A percentile compares a stretch with the other conserved stretches of the same genome.
phyloP scores from a whole-genome alignment of 2,797 vertebrate genomes.

The Synanceia verrucosa region DNA sequence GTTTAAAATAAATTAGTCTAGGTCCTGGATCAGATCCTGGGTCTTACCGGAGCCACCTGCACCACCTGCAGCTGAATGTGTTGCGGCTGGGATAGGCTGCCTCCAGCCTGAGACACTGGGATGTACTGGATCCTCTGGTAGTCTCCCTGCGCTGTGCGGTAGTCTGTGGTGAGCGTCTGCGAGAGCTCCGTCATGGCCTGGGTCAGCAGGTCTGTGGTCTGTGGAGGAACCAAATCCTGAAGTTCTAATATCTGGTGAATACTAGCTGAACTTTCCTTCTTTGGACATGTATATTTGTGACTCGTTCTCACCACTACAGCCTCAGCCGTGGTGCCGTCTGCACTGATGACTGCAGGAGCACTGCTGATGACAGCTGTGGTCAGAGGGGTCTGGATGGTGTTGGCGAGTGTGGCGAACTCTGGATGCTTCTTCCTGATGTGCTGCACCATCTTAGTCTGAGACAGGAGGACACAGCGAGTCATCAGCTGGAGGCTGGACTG shows the following conservation, averaged over 20 bases:
- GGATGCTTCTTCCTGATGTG: slow-evolving; percentile 99
- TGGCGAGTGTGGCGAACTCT: slow-evolving; percentile 89
- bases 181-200: slow-evolving; percentile 99
- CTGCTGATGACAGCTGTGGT: slow-evolving; percentile 90
- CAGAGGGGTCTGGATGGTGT: slow-evolving; percentile 86
- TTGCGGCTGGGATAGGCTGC: slow-evolving; percentile 88
- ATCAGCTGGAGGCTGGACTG: neutral
- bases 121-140: slow-evolving; percentile 98
- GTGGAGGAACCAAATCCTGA: slow-evolving; percentile 12
- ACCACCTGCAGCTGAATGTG: slow-evolving; percentile 98
- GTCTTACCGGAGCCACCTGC: slow-evolving; percentile 92
- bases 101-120: slow-evolving; percentile 90
- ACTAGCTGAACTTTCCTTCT: neutral
- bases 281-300: neutral
- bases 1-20: neutral
- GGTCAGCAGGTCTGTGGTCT: slow-evolving; percentile 97
- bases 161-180: slow-evolving; percentile 95
- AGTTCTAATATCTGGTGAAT: neutral
- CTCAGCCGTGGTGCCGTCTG: slow-evolving; percentile 88
- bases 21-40: neutral
- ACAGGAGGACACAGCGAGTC: neutral
- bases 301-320: slow-evolving; percentile 90
- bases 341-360: slow-evolving; percentile 87
- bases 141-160: slow-evolving; percentile 92
- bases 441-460: slow-evolving; percentile 98